Percentiles rank a stretch among this genome's conserved stretches.
Evolutionary conservation across 2,888 invertebrate species (phyloP).

Genomic region (Colletes collaris): DNA sequence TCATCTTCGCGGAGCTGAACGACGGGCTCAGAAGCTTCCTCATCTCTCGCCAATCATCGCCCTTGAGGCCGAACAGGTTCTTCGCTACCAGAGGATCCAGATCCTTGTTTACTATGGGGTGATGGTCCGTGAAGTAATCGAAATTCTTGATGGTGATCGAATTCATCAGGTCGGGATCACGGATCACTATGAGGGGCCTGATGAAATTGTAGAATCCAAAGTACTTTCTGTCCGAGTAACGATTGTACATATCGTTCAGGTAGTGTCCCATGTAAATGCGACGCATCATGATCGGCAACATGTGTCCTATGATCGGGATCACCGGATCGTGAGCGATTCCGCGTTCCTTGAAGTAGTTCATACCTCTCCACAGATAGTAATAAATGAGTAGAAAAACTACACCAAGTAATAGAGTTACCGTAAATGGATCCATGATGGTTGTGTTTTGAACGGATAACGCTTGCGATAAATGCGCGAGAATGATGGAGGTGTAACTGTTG

Average conservation of each 20-base stretch:
- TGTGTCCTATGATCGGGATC: constrained; percentile 63
- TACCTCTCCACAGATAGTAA: not conserved
- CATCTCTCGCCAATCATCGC: constrained; percentile 84
- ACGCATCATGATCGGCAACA: constrained; percentile 50
- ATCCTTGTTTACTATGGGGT: not conserved
- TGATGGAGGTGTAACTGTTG: no score
- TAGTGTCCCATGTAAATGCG: constrained; percentile 24
- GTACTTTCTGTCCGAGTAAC: constrained; percentile 60
- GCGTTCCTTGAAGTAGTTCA: constrained; percentile 46
- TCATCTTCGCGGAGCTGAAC: constrained; percentile 86
- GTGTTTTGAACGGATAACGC: not conserved
- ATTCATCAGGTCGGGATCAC: constrained; percentile 70
- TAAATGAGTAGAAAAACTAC: constrained; percentile 12
- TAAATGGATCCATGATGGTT: not conserved
- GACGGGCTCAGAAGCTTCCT: constrained; percentile 84
- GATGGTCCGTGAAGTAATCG: constrained; percentile 61
- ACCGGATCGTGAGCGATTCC: constrained; percentile 56
- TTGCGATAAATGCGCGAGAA: no score
- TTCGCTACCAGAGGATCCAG: constrained; percentile 65
- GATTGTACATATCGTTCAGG: constrained; percentile 48
- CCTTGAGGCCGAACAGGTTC: constrained; percentile 71
- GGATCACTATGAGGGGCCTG: constrained; percentile 61
- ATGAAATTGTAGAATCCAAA: constrained; percentile 69
- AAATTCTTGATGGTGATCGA: constrained; percentile 68
- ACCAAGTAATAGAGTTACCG: not conserved